Percentiles rank a stretch among this genome's conserved stretches.
Conservation (phyloP, 2,888 invertebrate species). For the Eustalomyia histrio region DNA sequence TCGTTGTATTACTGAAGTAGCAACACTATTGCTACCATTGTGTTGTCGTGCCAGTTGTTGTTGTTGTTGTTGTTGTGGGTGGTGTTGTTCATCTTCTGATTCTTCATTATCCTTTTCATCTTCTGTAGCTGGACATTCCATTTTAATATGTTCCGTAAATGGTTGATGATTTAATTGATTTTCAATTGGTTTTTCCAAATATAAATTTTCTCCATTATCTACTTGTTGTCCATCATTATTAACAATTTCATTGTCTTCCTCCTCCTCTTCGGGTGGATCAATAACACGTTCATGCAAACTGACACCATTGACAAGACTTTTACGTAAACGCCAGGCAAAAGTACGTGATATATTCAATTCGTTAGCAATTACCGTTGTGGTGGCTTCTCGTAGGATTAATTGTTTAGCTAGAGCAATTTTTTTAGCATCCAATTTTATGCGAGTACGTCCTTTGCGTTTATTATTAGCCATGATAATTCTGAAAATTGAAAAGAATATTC, state of each 20-base stretch:
- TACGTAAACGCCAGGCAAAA: slow-evolving; percentile 78
- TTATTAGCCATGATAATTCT: slow-evolving; percentile 71
- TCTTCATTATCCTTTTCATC: slow-evolving; percentile 70
- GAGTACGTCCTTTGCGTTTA: slow-evolving; percentile 78
- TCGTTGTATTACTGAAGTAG: slow-evolving; percentile 62
- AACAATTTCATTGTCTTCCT: slow-evolving; percentile 40
- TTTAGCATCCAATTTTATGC: slow-evolving; percentile 77
- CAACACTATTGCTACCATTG: slow-evolving; percentile 42
- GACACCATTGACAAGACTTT: slow-evolving; percentile 77
- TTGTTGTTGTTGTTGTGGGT: slow-evolving; percentile 22
- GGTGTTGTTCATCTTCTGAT: slow-evolving; percentile 40
- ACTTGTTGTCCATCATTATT: slow-evolving; percentile 1
- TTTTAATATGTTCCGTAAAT: slow-evolving; percentile 55
- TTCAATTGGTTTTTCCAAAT: slow-evolving; percentile 29
- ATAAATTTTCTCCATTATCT: slow-evolving; percentile 11
- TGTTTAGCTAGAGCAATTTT: slow-evolving; percentile 78
- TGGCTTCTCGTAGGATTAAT: slow-evolving; percentile 76
- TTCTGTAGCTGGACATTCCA: slow-evolving; percentile 61
- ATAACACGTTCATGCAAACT: slow-evolving; percentile 78
- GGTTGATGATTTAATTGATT: slow-evolving; percentile 57
- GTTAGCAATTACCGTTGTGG: slow-evolving; percentile 78
- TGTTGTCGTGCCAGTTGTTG: slow-evolving; percentile 26
- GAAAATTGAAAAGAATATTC: background rate
- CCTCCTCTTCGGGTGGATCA: slow-evolving; percentile 70
- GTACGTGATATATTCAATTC: slow-evolving; percentile 78